Evolutionary conservation across 2,113 vertebrate species (phyloP), one percentile per base, ranked within the genome.

Genomic region (Pyxicephalus adspersus): DNA sequence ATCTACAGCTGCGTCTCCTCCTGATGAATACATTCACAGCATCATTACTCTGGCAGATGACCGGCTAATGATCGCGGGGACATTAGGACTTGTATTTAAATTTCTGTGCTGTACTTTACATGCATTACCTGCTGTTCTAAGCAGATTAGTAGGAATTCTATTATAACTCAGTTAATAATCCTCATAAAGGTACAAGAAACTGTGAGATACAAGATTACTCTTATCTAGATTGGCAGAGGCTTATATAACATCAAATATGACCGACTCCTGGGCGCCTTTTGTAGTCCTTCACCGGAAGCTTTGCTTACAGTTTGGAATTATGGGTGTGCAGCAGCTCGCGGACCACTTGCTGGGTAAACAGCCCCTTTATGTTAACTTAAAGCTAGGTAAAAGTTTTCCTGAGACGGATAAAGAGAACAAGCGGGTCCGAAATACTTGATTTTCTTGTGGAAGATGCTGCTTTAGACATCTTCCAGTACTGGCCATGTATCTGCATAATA

Each of bases 91-190:
- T 16, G 25, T 64, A 64, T 64, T 25, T 25, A 64, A 16, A 64
- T 64, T 5, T 64, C 22, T 64, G 4, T 16, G n/a, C 61, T 5
- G 25, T 64, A 28, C 20, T 19, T 34, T 60, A 23, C 72, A 23
- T 60, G 45, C 55, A 75, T 22, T 60, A 75, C 18, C 18, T 63
- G 15, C 19, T 15, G 18, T 4, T 63, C 20, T 64, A 64, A 76
- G 60, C 34, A 45, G 74, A 60, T 64, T 64, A 64, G 20, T 17
- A 28, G 34, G 18, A 17, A 51, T 28, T 64, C 60, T 25, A 22
- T 76, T 76, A 76, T 76, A 51, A 64, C 38, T 61, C 23, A 15
- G 29, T 31, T 64, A 63, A 64, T 76, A 51, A 63, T 64, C 74
- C 38, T 25, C 31, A 64, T 52, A 60, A 31, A 26, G 70, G 66